Conservation (phyloP, 2,888 invertebrate genomes). For the Platerodrilus igneus region DNA sequence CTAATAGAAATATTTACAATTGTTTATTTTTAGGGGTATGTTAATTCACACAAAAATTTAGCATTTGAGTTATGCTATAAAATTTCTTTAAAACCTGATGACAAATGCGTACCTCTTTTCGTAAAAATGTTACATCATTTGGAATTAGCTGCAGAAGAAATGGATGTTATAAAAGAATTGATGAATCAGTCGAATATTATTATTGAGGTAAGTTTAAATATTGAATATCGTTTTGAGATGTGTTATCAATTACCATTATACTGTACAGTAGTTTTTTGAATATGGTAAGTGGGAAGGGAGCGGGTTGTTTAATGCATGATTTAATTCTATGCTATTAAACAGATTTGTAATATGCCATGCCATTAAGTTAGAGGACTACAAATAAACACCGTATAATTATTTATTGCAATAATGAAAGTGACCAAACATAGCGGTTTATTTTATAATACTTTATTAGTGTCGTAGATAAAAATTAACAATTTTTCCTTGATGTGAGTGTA, state of each 20-base stretch:
- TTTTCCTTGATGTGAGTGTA: no score
- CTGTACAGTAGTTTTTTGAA: neutral
- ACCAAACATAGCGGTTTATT: no score
- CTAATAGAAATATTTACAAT: no score
- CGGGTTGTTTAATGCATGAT: no score
- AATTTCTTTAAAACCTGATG: slow-evolving; percentile 17
- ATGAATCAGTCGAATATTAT: slow-evolving; percentile 15
- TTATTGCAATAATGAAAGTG: no score
- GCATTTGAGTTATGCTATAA: slow-evolving; percentile 19
- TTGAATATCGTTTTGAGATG: neutral
- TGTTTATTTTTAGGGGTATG: slow-evolving; percentile 10
- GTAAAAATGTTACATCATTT: slow-evolving; percentile 21
- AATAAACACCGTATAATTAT: no score
- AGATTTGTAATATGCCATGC: no score
- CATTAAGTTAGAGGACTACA: no score
- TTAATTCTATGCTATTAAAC: no score
- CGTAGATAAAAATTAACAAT: no score
- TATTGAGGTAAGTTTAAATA: slow-evolving; percentile 11
- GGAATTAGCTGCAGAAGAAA: slow-evolving; percentile 13
- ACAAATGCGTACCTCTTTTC: slow-evolving; percentile 17
- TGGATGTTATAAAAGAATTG: slow-evolving; percentile 13
- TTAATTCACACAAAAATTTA: slow-evolving; percentile 23
- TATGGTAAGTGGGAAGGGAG: no score
- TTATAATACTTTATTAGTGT: no score
- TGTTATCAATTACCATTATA: neutral